Conservation (phyloP, 2,797 vertebrate genomes). For the Etheostoma nigrum region DNA sequence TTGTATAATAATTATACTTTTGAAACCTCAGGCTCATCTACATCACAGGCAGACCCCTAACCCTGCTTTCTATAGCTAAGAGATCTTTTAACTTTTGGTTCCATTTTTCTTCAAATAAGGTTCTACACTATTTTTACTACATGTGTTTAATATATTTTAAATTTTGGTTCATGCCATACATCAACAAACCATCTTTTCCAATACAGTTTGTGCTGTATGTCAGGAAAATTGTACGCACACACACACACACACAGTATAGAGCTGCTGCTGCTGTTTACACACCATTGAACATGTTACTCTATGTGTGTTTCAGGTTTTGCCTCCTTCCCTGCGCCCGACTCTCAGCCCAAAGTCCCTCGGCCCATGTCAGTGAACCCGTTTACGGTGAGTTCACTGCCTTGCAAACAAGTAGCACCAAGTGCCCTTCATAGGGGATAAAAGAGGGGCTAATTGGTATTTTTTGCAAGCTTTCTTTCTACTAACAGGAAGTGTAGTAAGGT, state of each 20-base stretch:
- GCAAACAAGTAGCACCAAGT: slow-evolving; percentile 10
- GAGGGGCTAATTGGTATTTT: slow-evolving; percentile 27
- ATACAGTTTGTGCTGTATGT: too few relatives aligned
- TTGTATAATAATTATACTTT: too few relatives aligned
- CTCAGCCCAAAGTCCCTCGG: slow-evolving; percentile 81
- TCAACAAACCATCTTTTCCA: too few relatives aligned
- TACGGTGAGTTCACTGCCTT: slow-evolving; percentile 77
- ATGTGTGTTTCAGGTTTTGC: slow-evolving; percentile 77
- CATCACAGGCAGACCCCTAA: too few relatives aligned
- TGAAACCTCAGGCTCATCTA: too few relatives aligned
- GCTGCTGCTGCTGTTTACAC: slow-evolving; percentile 5
- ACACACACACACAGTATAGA: slow-evolving; percentile 1
- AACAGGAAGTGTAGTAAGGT: slow-evolving; percentile 38
- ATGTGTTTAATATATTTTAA: too few relatives aligned
- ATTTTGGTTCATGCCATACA: too few relatives aligned
- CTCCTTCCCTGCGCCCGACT: slow-evolving; percentile 79
- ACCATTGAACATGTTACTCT: not conserved
- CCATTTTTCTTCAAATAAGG: too few relatives aligned
- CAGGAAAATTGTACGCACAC: too few relatives aligned
- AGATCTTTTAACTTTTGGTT: too few relatives aligned
- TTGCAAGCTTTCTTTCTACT: slow-evolving; percentile 9
- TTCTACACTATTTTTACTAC: too few relatives aligned
- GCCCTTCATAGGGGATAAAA: not conserved
- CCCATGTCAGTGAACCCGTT: slow-evolving; percentile 88
- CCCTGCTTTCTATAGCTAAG: too few relatives aligned